phyloP scores from a whole-genome alignment of 2,113 vertebrate genomes.

The Pitta sordida region DNA sequence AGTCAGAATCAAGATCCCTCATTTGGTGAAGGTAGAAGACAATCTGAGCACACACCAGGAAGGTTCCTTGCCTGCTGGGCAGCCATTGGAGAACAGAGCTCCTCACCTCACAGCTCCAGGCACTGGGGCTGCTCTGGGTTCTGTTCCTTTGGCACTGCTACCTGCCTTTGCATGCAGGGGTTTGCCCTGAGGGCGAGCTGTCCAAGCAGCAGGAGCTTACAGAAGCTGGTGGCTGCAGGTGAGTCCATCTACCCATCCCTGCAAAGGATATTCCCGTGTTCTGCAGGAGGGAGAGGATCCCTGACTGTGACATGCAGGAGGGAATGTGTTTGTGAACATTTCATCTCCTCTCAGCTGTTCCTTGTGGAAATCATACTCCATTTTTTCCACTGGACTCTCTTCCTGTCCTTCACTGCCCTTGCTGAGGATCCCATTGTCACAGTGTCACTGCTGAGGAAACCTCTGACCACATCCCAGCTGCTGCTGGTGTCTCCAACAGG shows the following conservation, averaged over 20 bases:
- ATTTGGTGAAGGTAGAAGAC: background rate
- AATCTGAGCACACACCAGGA: background rate
- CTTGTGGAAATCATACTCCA: background rate
- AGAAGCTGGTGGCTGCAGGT: background rate
- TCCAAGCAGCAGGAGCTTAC: no score
- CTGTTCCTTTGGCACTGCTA: background rate
- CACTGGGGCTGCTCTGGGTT: background rate
- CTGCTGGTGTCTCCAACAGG: background rate
- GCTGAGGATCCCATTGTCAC: rapidly evolving
- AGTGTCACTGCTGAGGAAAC: background rate
- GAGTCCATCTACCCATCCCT: background rate
- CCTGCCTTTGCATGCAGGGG: background rate
- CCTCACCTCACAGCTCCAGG: background rate
- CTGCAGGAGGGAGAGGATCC: background rate
- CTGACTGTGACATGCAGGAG: background rate
- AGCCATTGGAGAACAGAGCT: background rate
- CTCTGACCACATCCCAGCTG: rapidly evolving
- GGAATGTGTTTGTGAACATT: background rate
- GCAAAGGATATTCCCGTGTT: background rate
- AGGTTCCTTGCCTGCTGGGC: background rate
- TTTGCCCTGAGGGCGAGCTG: no score
- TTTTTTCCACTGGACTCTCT: background rate
- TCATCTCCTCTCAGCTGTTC: background rate
- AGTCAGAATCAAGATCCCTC: background rate
- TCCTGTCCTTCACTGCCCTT: background rate